Conservation (phyloP, 1,140 invertebrate genomes). For the Dinoponera quadriceps region DNA sequence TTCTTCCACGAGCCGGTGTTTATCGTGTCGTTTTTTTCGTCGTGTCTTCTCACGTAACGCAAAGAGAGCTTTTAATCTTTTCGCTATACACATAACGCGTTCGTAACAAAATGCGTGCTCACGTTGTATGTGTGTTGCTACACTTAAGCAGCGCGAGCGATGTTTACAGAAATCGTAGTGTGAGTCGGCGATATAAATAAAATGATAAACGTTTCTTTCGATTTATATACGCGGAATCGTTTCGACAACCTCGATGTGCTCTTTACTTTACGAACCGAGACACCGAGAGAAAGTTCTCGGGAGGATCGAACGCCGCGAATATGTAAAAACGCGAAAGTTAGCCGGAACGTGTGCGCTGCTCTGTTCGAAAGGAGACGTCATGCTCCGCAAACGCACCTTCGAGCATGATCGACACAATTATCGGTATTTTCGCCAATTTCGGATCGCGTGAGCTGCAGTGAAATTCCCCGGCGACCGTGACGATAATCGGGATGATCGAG, state of each 20-base stretch:
- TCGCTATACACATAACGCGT: too few relatives aligned
- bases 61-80: background rate
- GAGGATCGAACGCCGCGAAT: background rate
- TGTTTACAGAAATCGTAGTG: too few relatives aligned
- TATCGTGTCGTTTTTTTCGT: background rate
- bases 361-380: background rate
- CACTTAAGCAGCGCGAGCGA: too few relatives aligned
- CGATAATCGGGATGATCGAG: background rate
- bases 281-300: conserved; percentile 5
- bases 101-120: too few relatives aligned
- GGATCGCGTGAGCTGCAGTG: background rate
- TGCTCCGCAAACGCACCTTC: background rate
- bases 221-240: background rate
- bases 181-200: too few relatives aligned
- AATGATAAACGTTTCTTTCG: too few relatives aligned
- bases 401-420: conserved; percentile 5
- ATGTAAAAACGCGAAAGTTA: conserved; percentile 11
- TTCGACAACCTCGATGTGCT: background rate
- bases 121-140: too few relatives aligned
- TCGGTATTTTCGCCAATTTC: background rate
- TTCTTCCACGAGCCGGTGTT: background rate
- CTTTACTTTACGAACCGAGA: background rate
- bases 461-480: background rate
- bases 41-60: background rate
- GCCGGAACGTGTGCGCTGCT: background rate